Percentiles rank a stretch among this genome's conserved stretches.
These are phyloP conservation scores for Microcebus lehilahytsara DNA, from an alignment of 2,113 vertebrate species.

Conservation along the genomic window DNA sequence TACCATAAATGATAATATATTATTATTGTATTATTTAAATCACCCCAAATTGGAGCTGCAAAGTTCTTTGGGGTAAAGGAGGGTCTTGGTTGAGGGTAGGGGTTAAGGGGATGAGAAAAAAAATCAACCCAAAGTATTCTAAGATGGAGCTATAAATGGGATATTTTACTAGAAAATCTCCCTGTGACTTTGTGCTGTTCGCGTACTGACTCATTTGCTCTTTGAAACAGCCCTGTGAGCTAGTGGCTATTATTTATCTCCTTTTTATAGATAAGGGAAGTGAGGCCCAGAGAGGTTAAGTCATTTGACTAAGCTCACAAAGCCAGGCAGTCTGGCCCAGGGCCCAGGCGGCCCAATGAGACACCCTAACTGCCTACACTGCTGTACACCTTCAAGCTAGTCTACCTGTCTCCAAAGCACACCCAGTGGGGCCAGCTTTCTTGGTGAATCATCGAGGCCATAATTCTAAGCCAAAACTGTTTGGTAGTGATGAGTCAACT, in stretches of 20 bases:
- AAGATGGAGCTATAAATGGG: not conserved
- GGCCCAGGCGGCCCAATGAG: not conserved
- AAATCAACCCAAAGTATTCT: not conserved
- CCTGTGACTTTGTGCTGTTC: not conserved
- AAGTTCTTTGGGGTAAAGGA: too few species aligned
- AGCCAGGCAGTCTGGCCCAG: not conserved
- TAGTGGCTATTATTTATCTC: not conserved
- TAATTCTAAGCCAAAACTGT: not conserved
- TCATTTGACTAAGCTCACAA: not conserved
- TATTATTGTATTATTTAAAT: not conserved
- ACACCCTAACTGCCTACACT: too few species aligned
- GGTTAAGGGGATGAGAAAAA: too few species aligned
- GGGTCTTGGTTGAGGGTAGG: too few species aligned
- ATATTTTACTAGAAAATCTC: not conserved
- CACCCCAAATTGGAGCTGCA: not conserved
- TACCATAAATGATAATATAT: too few species aligned
- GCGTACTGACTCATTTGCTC: not conserved
- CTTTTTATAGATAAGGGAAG: not conserved
- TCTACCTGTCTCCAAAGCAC: fast-evolving
- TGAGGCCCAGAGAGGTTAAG: not conserved
- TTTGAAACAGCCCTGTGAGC: not conserved
- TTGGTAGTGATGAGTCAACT: not conserved
- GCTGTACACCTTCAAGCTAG: fast-evolving
- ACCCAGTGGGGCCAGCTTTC: not conserved
- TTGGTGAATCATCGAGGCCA: not conserved